Evolutionary conservation across 2,113 vertebrate species (phyloP).

Genomic region (Psilopogon haemacephalus): DNA sequence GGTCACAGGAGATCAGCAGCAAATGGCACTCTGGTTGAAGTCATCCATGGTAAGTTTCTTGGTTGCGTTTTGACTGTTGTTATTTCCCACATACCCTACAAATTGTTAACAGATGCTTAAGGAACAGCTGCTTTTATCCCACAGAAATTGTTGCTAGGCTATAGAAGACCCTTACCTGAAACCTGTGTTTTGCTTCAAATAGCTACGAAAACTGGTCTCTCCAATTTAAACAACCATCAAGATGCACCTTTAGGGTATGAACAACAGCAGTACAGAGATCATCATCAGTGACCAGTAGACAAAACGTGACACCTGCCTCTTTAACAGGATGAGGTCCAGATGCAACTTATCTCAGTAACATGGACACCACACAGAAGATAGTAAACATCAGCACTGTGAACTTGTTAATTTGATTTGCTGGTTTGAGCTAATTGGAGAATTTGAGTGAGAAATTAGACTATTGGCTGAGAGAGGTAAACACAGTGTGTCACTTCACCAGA

Average conservation of each 20-base stretch:
- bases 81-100: not conserved
- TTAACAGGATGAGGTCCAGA: not conserved
- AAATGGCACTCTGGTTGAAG: not conserved
- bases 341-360: not conserved
- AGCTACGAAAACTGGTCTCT: not conserved
- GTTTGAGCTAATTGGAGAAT: too few species aligned
- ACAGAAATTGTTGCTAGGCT: not conserved
- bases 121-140: not conserved
- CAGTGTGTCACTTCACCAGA: too few species aligned
- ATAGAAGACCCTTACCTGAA: not conserved
- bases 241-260: not conserved
- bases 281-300: not conserved
- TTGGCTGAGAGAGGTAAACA: too few species aligned
- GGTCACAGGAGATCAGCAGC: not conserved
- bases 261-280: not conserved
- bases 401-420: not conserved
- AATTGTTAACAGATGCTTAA: slow-evolving; percentile 2
- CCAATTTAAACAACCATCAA: not conserved
- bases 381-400: not conserved
- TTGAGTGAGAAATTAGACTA: too few species aligned
- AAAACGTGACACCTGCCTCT: not conserved
- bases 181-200: not conserved
- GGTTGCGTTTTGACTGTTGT: not conserved
- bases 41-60: not conserved
- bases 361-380: not conserved